These are phyloP conservation scores for Xylophagus ater DNA, from an alignment of 2,888 invertebrate species.

Conservation along the genomic window DNA sequence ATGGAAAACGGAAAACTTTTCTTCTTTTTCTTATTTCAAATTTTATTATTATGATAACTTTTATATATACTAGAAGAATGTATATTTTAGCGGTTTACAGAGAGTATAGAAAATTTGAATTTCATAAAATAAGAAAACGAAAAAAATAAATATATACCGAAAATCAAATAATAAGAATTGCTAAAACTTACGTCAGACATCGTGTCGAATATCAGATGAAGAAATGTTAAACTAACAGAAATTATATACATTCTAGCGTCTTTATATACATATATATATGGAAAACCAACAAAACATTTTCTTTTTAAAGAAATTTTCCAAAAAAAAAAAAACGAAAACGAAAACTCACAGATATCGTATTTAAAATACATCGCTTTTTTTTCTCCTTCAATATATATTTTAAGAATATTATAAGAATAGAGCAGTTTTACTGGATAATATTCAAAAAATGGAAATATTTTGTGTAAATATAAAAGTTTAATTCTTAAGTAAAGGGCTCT, in stretches of 20 bases:
- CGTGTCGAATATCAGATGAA: no score
- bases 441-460: slow-evolving; percentile 11
- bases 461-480: slow-evolving; percentile 15
- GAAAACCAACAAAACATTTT: background rate
- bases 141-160: slow-evolving; percentile 2
- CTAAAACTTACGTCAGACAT: slow-evolving; percentile 6
- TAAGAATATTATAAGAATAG: no score
- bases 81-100: no score
- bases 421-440: background rate
- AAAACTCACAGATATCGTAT: no score
- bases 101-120: no score
- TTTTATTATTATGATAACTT: no score
- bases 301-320: background rate
- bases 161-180: slow-evolving; percentile 2
- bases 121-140: background rate
- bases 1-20: background rate
- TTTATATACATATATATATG: background rate
- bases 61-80: no score
- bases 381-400: no score
- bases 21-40: background rate
- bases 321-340: background rate
- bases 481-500: slow-evolving; percentile 9
- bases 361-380: no score
- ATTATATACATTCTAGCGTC: background rate
- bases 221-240: slow-evolving; percentile 1